These are phyloP conservation scores for Nyctereutes procyonoides DNA, from an alignment of 2,113 vertebrate genomes.

Conservation along the genomic window DNA sequence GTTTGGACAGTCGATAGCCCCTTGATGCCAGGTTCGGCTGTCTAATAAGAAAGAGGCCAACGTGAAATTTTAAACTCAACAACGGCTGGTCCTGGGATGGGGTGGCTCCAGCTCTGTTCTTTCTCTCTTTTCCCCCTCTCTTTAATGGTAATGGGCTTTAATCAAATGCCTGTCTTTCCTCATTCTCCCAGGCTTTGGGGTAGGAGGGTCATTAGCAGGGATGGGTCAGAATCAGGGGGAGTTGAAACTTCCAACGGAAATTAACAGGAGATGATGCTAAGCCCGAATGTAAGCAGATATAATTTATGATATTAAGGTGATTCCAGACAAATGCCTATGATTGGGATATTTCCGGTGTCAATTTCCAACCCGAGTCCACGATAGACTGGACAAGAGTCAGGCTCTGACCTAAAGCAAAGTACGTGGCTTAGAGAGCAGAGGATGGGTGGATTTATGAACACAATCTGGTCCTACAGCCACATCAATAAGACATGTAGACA, in stretches of 20 bases:
- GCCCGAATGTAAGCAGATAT: conserved; percentile 34
- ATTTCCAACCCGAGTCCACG: conserved; percentile 64
- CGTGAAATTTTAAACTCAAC: conserved; percentile 84
- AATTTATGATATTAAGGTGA: conserved; percentile 71
- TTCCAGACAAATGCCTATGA: conserved; percentile 59
- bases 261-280: not conserved
- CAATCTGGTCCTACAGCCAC: not conserved
- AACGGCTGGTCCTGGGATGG: conserved; percentile 70
- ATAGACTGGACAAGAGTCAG: not conserved
- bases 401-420: conserved; percentile 58
- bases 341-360: conserved; percentile 59
- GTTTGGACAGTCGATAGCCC: conserved; percentile 90
- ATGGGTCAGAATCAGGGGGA: not conserved
- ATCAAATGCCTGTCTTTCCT: conserved; percentile 57
- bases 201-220: not conserved
- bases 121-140: not conserved
- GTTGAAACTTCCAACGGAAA: conserved; percentile 13
- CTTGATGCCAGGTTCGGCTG: conserved; percentile 85
- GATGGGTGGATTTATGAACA: conserved; percentile 71
- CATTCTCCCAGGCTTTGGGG: conserved; percentile 44
- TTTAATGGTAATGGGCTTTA: conserved; percentile 75
- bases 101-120: conserved; percentile 69
- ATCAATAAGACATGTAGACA: not conserved
- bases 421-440: not conserved
- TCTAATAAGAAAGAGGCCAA: conserved; percentile 86